Evolutionary conservation across 1,140 invertebrate genomes (phyloP).

Genomic region (Notospermus geniculatus): DNA sequence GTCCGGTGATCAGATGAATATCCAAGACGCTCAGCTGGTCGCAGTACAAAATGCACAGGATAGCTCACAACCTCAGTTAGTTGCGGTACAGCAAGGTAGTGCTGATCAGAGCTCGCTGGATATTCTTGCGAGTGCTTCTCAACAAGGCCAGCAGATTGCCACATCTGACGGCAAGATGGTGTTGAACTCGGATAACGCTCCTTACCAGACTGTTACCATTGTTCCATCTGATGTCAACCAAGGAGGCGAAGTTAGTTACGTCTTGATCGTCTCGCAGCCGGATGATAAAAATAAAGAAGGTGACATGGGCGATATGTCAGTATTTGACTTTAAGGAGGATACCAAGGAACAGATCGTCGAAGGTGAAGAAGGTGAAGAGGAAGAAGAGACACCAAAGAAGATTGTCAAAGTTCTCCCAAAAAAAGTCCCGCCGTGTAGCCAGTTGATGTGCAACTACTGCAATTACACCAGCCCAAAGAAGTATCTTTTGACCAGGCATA

Average conservation of each 20-base stretch:
- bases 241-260: constrained; percentile 78
- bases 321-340: constrained; percentile 60
- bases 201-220: constrained; percentile 80
- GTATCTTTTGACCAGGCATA: constrained; percentile 86
- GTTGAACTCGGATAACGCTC: constrained; percentile 32
- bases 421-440: constrained; percentile 67
- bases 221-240: constrained; percentile 77
- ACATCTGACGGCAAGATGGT: constrained; percentile 22
- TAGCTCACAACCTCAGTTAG: constrained; percentile 35
- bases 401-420: constrained; percentile 65
- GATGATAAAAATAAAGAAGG: constrained; percentile 46
- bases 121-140: constrained; percentile 6
- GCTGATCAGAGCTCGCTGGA: not conserved
- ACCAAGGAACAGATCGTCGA: constrained; percentile 58
- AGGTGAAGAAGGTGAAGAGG: constrained; percentile 60
- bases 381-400: constrained; percentile 59
- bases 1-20: not conserved
- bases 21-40: constrained; percentile 38
- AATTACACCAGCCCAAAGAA: constrained; percentile 85
- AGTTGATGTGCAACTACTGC: constrained; percentile 80
- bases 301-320: constrained; percentile 58
- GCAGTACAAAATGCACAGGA: constrained; percentile 36
- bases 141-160: constrained; percentile 21
- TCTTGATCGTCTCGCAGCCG: constrained; percentile 80
- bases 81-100: constrained; percentile 35